Evolutionary conservation across 2,888 invertebrate species (phyloP), one percentile per base, ranked within the genome.

Genomic region (Eugnorisma glareosa): DNA sequence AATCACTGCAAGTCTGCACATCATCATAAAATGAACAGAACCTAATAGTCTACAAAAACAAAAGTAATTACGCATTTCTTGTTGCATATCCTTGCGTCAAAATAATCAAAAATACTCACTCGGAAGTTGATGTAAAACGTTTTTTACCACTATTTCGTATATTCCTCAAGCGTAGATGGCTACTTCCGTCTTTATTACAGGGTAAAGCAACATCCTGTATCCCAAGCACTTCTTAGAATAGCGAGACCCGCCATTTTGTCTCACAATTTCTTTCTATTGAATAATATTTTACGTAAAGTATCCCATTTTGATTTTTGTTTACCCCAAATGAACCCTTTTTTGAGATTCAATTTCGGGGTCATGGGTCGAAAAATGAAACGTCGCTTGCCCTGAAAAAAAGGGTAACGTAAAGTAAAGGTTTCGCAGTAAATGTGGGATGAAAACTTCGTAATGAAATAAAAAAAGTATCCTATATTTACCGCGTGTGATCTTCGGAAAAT

Each of bases 221-320:
- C 10, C 6, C 6, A 69, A 63, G 18, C 35, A 0, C n/a, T 81
- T 67, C 63, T 67, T 69, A 61, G 66, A 37, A 79, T 31, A 43
- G 64, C 11, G 8, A 18, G 61, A 40, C 68, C 54, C 43, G 11
- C 67, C 31, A 75, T 74, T 85, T 68, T 70, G 66, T 69, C 75
- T 63, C 67, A 57, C 61, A 85, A 79, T 74, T 57, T 73, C 15
- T 54, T 72, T 82, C 51, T 69, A 71, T 85, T 79, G 64, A 67
- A 75, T 66, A 79, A 73, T 68, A 70, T 75, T 67, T 67, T 72
- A 66, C 35, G 37, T 31, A 48, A 67, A 66, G 10, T 57, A 31
- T 64, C 15, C 45, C 28, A 21, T 69, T 72, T 69, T 45, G 48
- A 74, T 76, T 63, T 80, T 73, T 76, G 76, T 80, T 83, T 80